These are phyloP conservation scores for Condylura cristata DNA, from an alignment of 2,113 vertebrate species.

Conservation along the genomic window DNA sequence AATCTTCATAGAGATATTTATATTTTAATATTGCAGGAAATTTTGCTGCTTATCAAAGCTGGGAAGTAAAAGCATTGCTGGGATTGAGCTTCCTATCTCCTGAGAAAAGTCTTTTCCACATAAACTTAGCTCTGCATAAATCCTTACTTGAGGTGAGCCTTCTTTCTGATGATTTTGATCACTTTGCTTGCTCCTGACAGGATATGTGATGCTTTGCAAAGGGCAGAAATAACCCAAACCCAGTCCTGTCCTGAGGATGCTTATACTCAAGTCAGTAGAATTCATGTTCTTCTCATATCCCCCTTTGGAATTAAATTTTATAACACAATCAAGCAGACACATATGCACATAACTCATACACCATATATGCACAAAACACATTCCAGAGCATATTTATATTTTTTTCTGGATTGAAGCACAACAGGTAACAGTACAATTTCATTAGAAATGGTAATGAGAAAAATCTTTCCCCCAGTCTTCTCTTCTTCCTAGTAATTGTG, in stretches of 20 bases:
- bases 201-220: not conserved
- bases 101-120: constrained; percentile 43
- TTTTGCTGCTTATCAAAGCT: constrained; percentile 76
- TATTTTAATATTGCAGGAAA: constrained; percentile 77
- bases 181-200: not conserved
- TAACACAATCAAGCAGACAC: not conserved
- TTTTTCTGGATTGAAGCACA: not conserved
- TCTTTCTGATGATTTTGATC: not conserved
- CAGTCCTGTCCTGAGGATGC: constrained; percentile 43
- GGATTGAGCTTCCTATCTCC: constrained; percentile 33
- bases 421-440: not conserved
- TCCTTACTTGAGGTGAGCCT: constrained; percentile 25
- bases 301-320: not conserved
- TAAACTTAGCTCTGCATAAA: constrained; percentile 49
- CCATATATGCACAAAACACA: not conserved
- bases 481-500: not conserved
- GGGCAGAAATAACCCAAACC: not conserved
- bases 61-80: constrained; percentile 56
- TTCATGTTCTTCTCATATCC: not conserved
- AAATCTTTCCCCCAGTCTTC: not conserved
- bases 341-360: not conserved
- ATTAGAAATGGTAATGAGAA: not conserved
- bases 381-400: not conserved
- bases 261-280: not conserved
- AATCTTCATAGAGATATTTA: constrained; percentile 76